phyloP scores from a whole-genome alignment of 37 sponge, comb jelly and placozoan species.

The Halichondria panicea region DNA sequence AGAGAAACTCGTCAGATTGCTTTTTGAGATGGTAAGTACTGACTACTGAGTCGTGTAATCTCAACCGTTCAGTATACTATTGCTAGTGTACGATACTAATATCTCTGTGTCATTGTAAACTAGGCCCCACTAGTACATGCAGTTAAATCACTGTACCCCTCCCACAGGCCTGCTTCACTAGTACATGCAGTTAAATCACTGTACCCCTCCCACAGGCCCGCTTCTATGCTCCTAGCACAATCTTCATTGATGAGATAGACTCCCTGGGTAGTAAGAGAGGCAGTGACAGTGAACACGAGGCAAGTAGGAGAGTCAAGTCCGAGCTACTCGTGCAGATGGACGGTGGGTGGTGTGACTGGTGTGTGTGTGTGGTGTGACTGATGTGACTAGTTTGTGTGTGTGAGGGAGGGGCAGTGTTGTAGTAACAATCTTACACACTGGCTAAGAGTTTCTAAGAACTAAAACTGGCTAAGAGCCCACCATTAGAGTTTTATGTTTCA shows the following conservation, averaged over 20 bases:
- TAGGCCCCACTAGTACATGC: neutral
- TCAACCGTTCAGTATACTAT: neutral
- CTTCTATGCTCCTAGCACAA: conserved; percentile 93
- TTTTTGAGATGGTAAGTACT: conserved; percentile 89
- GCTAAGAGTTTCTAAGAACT: neutral
- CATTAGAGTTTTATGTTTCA: no score
- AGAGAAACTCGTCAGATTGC: conserved; percentile 90
- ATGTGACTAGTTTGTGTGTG: neutral
- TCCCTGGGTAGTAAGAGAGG: conserved; percentile 89
- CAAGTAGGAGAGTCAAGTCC: conserved; percentile 89
- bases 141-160: neutral
- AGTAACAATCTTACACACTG: neutral
- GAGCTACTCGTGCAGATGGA: conserved; percentile 98
- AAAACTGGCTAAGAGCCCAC: no score
- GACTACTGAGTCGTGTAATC: neutral
- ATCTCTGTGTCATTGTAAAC: neutral
- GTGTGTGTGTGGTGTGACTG: neutral
- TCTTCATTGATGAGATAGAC: conserved; percentile 98
- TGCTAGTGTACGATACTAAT: neutral
- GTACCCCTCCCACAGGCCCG: conserved; percentile 73
- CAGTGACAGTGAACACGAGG: conserved; percentile 92
- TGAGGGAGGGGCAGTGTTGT: neutral
- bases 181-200: neutral
- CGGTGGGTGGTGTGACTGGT: conserved; percentile 48
- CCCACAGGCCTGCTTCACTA: neutral